Evolutionary conservation across 1,140 invertebrate genomes (phyloP).

Genomic region (Drosophila jambulina): DNA sequence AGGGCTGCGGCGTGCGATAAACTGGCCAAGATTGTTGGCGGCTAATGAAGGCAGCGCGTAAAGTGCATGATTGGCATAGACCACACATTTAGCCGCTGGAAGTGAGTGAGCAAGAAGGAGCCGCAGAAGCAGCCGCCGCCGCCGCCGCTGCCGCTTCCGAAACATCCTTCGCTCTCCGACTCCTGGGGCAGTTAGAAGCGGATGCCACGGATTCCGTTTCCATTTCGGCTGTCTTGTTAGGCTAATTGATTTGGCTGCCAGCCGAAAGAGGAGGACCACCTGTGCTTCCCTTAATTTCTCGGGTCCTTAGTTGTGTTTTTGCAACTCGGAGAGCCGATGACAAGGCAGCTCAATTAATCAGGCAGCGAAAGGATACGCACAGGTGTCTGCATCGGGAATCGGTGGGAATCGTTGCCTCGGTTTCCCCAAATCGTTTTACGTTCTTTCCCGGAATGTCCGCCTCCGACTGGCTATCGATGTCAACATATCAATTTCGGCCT

Average conservation of each 20-base stretch:
- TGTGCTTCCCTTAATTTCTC: constrained; percentile 25
- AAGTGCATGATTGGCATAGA: constrained; percentile 83
- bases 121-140: too few relatives aligned
- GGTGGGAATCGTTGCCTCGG: constrained; percentile 24
- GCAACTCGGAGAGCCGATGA: constrained; percentile 40
- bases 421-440: constrained; percentile 30
- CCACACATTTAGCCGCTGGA: constrained; percentile 64
- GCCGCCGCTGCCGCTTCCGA: not conserved
- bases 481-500: constrained; percentile 70
- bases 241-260: constrained; percentile 74
- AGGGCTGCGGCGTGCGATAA: constrained; percentile 39
- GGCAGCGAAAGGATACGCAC: constrained; percentile 43
- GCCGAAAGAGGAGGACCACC: constrained; percentile 56
- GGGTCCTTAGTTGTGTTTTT: constrained; percentile 48
- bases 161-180: constrained; percentile 28
- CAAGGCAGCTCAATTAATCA: constrained; percentile 79
- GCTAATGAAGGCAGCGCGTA: constrained; percentile 76
- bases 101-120: constrained; percentile 38
- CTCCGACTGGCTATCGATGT: constrained; percentile 59
- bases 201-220: constrained; percentile 26
- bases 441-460: constrained; percentile 25
- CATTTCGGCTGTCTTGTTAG: constrained; percentile 76
- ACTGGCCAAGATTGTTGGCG: constrained; percentile 58
- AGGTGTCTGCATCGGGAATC: constrained; percentile 42
- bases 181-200: constrained; percentile 43